Evolutionary conservation across 2,888 invertebrate species (phyloP).

Genomic region (Toxonevra muliebris): DNA sequence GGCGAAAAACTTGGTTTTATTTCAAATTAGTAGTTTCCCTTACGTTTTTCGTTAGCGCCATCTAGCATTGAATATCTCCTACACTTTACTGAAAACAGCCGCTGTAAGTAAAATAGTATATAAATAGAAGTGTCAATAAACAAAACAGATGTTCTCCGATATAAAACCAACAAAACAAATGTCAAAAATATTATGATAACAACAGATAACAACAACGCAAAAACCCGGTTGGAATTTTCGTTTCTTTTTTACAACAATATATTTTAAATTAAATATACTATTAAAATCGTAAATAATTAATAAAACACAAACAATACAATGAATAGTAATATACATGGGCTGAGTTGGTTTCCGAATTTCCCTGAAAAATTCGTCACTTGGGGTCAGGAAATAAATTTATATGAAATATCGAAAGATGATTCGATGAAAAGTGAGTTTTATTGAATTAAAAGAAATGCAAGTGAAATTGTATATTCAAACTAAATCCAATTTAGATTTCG

Average conservation of each 20-base stretch:
- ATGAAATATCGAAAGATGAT: constrained; percentile 68
- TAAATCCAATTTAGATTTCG: constrained; percentile 32
- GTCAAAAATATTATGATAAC: background rate
- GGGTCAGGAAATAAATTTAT: constrained; percentile 89
- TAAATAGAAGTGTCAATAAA: too few species aligned
- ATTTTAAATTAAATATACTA: constrained; percentile 1
- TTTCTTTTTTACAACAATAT: background rate
- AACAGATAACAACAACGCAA: background rate
- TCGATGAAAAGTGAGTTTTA: constrained; percentile 36
- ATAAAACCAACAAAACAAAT: background rate
- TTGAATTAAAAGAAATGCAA: too few species aligned
- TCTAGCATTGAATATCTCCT: too few species aligned
- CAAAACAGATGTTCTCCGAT: too few species aligned
- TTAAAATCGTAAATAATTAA: too few species aligned
- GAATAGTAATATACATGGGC: constrained; percentile 75
- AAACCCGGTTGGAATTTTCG: background rate
- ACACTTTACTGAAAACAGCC: too few species aligned
- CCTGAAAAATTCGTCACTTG: constrained; percentile 87
- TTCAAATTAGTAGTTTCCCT: too few species aligned
- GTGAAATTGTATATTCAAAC: background rate
- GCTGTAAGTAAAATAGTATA: too few species aligned
- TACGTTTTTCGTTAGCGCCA: background rate
- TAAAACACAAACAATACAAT: constrained; percentile 53
- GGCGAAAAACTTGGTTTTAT: too few species aligned
- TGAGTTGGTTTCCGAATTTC: constrained; percentile 86